These are phyloP conservation scores for Fratercula arctica DNA, from an alignment of 2,797 vertebrate species.

Conservation along the genomic window DNA sequence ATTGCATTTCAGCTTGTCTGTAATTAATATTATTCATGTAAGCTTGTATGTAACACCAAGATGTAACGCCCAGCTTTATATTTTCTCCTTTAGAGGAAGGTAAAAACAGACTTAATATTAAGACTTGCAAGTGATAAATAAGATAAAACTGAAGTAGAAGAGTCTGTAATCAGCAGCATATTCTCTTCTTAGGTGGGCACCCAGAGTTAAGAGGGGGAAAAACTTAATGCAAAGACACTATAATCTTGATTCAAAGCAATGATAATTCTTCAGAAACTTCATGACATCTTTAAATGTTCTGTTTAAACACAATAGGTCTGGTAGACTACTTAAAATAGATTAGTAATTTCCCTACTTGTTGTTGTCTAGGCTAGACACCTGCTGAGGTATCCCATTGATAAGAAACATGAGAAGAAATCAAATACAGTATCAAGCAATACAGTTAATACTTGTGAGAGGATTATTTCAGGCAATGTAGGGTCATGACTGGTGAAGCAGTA, in stretches of 20 bases:
- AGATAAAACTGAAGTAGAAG: neutral
- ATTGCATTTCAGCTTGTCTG: neutral
- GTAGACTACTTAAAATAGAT: neutral
- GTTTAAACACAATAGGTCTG: neutral
- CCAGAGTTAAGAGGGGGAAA: neutral
- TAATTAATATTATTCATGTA: neutral
- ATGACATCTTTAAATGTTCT: neutral
- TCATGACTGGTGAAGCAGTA: neutral
- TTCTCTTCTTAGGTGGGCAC: neutral
- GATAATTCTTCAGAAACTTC: neutral
- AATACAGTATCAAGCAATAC: neutral
- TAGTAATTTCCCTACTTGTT: neutral
- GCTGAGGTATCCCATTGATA: neutral
- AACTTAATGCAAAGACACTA: neutral
- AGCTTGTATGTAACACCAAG: neutral
- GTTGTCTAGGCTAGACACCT: neutral
- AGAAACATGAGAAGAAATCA: neutral
- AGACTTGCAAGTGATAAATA: neutral
- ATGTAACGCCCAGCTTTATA: neutral
- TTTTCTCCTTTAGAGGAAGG: neutral
- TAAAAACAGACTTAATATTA: neutral
- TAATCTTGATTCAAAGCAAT: neutral
- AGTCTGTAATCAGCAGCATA: neutral
- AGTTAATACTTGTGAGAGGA: neutral
- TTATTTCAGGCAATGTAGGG: neutral